These are phyloP conservation scores for Cygnus buccinator DNA, from an alignment of 2,113 vertebrate species.

Conservation along the genomic window DNA sequence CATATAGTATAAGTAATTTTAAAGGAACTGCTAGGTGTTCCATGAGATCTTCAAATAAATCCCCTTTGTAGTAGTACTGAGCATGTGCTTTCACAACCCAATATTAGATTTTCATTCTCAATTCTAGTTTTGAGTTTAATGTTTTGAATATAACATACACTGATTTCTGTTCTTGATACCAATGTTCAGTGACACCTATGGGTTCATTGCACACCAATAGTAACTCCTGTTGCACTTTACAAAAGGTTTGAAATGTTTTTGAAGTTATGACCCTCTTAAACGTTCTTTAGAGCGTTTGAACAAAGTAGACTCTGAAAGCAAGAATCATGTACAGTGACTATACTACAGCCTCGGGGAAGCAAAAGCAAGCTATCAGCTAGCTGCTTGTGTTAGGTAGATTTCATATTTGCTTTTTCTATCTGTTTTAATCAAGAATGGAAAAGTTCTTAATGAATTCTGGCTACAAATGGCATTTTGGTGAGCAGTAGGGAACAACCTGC, in stretches of 20 bases:
- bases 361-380: not conserved
- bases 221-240: not conserved
- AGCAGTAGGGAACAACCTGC: not conserved
- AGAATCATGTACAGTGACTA: not conserved
- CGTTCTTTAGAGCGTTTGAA: not conserved
- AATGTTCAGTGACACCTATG: not conserved
- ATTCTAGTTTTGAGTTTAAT: not conserved
- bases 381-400: not conserved
- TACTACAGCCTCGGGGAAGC: not conserved
- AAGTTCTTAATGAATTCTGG: not conserved
- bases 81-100: not conserved
- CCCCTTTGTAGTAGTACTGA: not conserved
- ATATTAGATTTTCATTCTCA: not conserved
- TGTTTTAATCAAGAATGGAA: not conserved
- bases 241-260: not conserved
- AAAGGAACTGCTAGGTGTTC: not conserved
- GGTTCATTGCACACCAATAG: not conserved
- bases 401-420: not conserved
- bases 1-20: not conserved
- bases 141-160: not conserved
- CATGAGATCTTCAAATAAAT: not conserved
- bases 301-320: not conserved
- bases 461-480: slow-evolving; percentile 1
- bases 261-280: not conserved
- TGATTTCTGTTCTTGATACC: not conserved